Conservation (phyloP, 2,888 invertebrate species). For the Lithophane socia region DNA sequence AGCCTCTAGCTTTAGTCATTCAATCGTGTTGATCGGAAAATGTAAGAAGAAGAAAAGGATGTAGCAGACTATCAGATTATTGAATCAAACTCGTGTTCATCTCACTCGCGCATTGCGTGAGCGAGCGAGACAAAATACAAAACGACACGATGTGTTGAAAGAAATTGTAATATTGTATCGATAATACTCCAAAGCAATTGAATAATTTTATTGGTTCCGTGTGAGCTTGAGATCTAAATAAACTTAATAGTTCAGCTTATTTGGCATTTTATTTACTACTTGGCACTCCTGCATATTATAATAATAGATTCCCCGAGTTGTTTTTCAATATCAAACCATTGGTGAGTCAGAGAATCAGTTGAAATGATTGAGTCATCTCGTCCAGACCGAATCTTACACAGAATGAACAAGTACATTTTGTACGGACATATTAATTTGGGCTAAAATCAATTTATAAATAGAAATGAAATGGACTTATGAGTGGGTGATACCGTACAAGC, state of each 20-base stretch:
- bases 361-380: conserved; percentile 65
- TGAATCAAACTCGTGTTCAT: conserved; percentile 68
- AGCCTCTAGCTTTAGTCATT: conserved; percentile 74
- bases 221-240: conserved; percentile 66
- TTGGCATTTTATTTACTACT: conserved; percentile 65
- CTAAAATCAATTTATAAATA: conserved; percentile 38
- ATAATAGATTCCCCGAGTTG: conserved; percentile 62
- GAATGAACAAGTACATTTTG: conserved; percentile 26
- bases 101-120: conserved; percentile 67
- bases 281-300: conserved; percentile 60
- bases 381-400: conserved; percentile 35
- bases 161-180: conserved; percentile 64
- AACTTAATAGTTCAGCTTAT: conserved; percentile 63
- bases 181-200: conserved; percentile 66
- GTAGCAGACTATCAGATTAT: conserved; percentile 75
- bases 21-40: conserved; percentile 66
- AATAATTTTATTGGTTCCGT: conserved; percentile 60
- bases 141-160: conserved; percentile 62
- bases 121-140: conserved; percentile 64
- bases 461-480: conserved; percentile 22
- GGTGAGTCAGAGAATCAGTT: conserved; percentile 65
- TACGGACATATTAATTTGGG: conserved; percentile 32
- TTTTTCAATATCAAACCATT: conserved; percentile 62
- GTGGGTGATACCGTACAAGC: conserved; percentile 24
- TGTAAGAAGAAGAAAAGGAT: conserved; percentile 68